Conservation (phyloP, 2,113 vertebrate species). For the Nettapus auritus region DNA sequence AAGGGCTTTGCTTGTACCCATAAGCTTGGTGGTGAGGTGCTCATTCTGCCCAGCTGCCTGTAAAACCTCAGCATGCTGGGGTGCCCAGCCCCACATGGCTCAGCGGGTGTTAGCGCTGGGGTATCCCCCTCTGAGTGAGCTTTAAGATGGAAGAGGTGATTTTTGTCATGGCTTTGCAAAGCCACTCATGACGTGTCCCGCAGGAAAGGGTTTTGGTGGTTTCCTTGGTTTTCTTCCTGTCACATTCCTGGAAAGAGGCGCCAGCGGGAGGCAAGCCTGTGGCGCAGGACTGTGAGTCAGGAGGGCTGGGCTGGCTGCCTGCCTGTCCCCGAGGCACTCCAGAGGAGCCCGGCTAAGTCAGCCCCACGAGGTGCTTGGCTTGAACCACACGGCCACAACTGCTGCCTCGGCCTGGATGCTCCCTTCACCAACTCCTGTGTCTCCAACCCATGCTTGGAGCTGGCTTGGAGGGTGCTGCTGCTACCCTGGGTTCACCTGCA, state of each 20-base stretch:
- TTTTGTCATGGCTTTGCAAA: not conserved
- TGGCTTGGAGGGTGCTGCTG: not conserved
- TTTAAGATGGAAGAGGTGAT: not conserved
- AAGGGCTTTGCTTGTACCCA: not conserved
- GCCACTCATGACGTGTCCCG: rapidly evolving
- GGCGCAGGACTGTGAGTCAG: not conserved
- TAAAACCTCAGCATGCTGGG: not conserved
- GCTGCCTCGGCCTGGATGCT: not conserved
- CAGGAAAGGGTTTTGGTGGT: not conserved
- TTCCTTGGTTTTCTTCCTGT: not conserved
- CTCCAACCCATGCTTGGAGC: not conserved
- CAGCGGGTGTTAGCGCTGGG: no score
- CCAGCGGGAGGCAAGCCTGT: not conserved
- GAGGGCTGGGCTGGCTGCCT: not conserved
- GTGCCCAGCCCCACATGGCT: not conserved
- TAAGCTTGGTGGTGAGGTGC: not conserved
- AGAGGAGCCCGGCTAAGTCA: not conserved
- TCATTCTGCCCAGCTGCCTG: not conserved
- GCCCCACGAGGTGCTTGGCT: not conserved
- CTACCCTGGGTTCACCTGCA: no score
- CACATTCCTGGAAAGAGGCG: not conserved
- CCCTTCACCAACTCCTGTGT: not conserved
- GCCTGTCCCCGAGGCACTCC: not conserved
- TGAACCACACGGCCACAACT: not conserved
- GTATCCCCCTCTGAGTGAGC: no score